These are phyloP conservation scores for Trypoxylus dichotomus DNA, from an alignment of 1,140 invertebrate genomes.

Conservation along the genomic window DNA sequence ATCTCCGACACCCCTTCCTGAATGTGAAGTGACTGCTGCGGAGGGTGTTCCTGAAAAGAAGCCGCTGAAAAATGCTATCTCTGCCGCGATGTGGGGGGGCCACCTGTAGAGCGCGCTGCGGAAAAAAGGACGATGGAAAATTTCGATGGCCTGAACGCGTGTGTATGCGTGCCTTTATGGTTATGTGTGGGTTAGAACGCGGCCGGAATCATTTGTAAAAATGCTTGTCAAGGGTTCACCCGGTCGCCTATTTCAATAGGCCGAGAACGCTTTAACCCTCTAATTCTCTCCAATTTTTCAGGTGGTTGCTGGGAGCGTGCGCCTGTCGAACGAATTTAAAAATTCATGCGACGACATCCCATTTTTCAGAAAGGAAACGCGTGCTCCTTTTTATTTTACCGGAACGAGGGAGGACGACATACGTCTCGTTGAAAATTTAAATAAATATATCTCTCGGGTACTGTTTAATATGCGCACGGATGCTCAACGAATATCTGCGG, in stretches of 20 bases:
- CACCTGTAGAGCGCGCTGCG: constrained; percentile 38
- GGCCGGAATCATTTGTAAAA: constrained; percentile 45
- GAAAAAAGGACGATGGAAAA: constrained; percentile 38
- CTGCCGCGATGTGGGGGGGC: constrained; percentile 29
- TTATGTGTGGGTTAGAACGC: constrained; percentile 36
- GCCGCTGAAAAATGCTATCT: constrained; percentile 41
- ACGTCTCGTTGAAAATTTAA: constrained; percentile 29
- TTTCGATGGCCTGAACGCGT: constrained; percentile 5
- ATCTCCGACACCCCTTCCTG: constrained; percentile 30
- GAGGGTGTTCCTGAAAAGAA: constrained; percentile 36
- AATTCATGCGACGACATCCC: constrained; percentile 25
- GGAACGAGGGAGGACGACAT: background rate
- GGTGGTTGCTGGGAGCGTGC: constrained; percentile 14
- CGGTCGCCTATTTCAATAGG: constrained; percentile 25
- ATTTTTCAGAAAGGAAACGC: constrained; percentile 14
- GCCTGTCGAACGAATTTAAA: constrained; percentile 28
- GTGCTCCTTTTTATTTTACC: constrained; percentile 20
- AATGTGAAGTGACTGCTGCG: constrained; percentile 30
- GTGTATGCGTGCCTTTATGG: background rate
- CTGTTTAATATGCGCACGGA: constrained; percentile 11
- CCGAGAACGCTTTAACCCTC: constrained; percentile 27
- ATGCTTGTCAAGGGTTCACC: constrained; percentile 41
- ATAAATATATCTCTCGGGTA: constrained; percentile 21
- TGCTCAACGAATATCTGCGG: background rate
- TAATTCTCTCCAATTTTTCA: constrained; percentile 31